Conservation (phyloP, 2,888 invertebrate genomes). For the Alcis repandata region DNA sequence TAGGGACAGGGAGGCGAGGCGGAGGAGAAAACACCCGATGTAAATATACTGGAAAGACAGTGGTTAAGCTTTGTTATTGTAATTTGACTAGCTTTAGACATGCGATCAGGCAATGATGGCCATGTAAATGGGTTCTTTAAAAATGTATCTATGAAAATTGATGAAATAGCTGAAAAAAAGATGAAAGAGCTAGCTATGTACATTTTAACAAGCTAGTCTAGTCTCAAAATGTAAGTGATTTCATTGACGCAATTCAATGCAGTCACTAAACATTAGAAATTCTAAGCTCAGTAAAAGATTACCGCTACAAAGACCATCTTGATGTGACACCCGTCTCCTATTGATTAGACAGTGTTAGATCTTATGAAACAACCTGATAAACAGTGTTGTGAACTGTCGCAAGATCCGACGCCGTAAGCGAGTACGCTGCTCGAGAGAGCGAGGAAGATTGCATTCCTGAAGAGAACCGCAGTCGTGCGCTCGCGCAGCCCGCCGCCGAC, state of each 20-base stretch:
- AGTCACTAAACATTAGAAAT: not conserved
- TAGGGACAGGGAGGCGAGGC: constrained; percentile 69
- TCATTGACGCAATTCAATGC: not conserved
- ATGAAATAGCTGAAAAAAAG: no score
- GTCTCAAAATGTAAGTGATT: no score
- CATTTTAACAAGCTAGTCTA: no score
- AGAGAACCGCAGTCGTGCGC: constrained; percentile 50
- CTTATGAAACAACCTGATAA: constrained; percentile 23
- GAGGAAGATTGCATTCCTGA: constrained; percentile 83
- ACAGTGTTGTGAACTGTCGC: constrained; percentile 46
- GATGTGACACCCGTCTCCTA: not conserved
- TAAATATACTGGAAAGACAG: constrained; percentile 8
- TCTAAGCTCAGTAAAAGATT: no score
- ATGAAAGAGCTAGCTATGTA: no score
- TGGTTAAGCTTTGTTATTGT: not conserved
- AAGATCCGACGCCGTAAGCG: constrained; percentile 46
- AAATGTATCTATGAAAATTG: no score
- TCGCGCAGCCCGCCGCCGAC: constrained; percentile 28
- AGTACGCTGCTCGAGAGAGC: constrained; percentile 69
- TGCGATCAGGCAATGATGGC: not conserved
- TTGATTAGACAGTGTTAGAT: not conserved
- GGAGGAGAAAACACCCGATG: constrained; percentile 65
- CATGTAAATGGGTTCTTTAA: not conserved
- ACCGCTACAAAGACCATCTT: not conserved
- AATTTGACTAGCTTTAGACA: not conserved